These are phyloP conservation scores for Parthenolecanium corni DNA, from an alignment of 2,888 invertebrate genomes.

Conservation along the genomic window DNA sequence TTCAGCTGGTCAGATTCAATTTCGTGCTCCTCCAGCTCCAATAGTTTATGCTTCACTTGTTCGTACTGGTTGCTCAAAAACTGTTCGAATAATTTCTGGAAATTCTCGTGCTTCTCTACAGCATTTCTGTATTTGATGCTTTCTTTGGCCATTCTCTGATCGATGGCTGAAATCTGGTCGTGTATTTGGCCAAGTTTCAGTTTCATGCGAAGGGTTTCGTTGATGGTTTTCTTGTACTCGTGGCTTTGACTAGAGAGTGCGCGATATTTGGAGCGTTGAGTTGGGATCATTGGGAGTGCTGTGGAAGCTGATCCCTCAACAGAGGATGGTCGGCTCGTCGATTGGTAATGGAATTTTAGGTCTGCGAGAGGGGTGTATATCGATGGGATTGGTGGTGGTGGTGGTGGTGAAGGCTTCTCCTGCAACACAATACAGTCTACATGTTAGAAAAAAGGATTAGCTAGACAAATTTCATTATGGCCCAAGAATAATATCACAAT, in stretches of 20 bases:
- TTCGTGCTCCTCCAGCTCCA: slow-evolving; percentile 2
- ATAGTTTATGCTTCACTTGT: not conserved
- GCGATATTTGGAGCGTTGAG: not conserved
- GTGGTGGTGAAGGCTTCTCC: not conserved
- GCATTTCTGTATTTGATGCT: not conserved
- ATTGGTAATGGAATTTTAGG: slow-evolving; percentile 1
- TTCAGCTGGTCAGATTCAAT: not conserved
- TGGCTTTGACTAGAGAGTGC: not conserved
- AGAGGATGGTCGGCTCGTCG: not conserved
- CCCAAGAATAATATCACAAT: no score
- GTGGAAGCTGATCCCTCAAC: not conserved
- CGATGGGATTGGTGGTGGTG: not conserved
- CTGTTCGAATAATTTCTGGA: slow-evolving; percentile 5
- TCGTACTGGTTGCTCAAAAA: slow-evolving; percentile 12
- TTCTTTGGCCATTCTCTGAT: slow-evolving; percentile 1
- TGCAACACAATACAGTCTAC: no score
- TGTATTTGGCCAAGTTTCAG: slow-evolving; percentile 9
- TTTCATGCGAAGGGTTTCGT: slow-evolving; percentile 5
- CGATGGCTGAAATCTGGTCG: slow-evolving; percentile 11
- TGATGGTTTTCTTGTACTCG: not conserved
- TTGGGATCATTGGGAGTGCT: slow-evolving; percentile 3
- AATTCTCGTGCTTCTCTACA: not conserved
- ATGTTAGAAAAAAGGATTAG: no score
- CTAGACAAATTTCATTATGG: no score
- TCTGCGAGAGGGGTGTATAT: slow-evolving; percentile 9